Base-by-base conservation (phyloP, 2,113 vertebrate species). In the Coptodon bakossiorum region DNA sequence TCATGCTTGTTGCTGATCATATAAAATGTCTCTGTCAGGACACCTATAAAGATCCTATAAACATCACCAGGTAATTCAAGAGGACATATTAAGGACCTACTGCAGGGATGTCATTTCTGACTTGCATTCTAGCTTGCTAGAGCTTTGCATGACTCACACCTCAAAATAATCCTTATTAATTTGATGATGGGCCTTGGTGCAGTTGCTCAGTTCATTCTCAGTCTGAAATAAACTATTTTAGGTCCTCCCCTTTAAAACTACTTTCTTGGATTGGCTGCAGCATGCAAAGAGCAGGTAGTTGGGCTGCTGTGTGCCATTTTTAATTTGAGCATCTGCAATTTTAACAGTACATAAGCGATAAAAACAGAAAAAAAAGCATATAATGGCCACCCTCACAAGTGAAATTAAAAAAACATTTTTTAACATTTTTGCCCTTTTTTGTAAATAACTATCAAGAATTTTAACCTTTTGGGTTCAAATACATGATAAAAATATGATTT, bases 361-460 rank as follows among this genome's bases (percentile, higher is more conserved):
- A 73, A 45, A 73, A 16, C 2, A 2, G 3, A 2, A 6, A 0
- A 0, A 1, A 0, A 2, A 14, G 13, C 8, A 76, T 50, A 76
- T 76, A 31, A 45, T 17, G 1, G 3, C 14, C 9, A 6, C 6
- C 9, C 14, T 50, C 10, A 19, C 45, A 50, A 16, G 1, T 5
- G 43, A 48, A 76, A 36, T 66, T 38, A 22, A 66, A 68, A 66
- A 2, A 12, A 29, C 9, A 50, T 76, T 50, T 76, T 76, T 5
- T 45, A 73, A 73, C 40, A 27, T 27, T 73, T 45, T 73, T 45
- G 7, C 68, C 2, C 9, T 73, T 48, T 76, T 31, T 29, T 31
- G 9, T 29, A 50, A 29, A 76, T 12, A 50, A 11, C 27, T 76
- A 12, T 29, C 4, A 50, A 50, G 43, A 31, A n/a, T 31, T 8